Evolutionary conservation across 2,797 vertebrate genomes (phyloP), one percentile per base, ranked within the genome.

Genomic region (Tamandua tetradactyla): DNA sequence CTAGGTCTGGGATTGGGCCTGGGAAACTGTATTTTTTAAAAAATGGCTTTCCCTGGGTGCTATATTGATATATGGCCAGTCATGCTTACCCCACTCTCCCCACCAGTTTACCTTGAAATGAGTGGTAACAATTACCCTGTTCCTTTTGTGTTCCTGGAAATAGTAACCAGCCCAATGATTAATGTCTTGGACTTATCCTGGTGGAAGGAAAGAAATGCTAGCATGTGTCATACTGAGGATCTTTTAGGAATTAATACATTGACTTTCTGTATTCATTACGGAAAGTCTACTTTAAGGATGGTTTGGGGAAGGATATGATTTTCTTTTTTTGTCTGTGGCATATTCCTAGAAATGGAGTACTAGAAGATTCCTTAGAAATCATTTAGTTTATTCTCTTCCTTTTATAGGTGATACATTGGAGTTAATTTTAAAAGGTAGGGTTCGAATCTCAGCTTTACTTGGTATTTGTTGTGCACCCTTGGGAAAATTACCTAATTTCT

Each of bases 341-440:
- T 88, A 66, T 55, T 94, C 32, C 74, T 66, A 47, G 84, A 80
- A 15, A 42, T 93, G 3, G 84, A 68, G 62, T 92, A 86, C 14
- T 92, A 25, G 80, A 93, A 74, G 40, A 1, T 76, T 2, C 74
- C 49, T 86, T 91, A 94, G 44, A 86, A 85, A 81, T 79, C 5
- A 75, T 76, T 94, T 76, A 55, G 37, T 85, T 93, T 79, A 78
- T 78, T 88, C 30, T 3, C 9, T 49, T 68, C 49, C 27, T 89
- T 84, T 93, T 81, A n/a, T 84, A 62, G 22, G 15, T 71, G n/a
- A 71, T 71, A 42, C 13, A 71, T 95, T 92, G 94, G 57, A 86
- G 30, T 82, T 91, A 71, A 35, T 78, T 90, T 55, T 40, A 88
- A 85, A 92, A 57, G 57, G n/a, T 94, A 82, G 37, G 9, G 22